These are phyloP conservation scores for Netelia inedita DNA, from an alignment of 2,888 invertebrate genomes.

Conservation along the genomic window DNA sequence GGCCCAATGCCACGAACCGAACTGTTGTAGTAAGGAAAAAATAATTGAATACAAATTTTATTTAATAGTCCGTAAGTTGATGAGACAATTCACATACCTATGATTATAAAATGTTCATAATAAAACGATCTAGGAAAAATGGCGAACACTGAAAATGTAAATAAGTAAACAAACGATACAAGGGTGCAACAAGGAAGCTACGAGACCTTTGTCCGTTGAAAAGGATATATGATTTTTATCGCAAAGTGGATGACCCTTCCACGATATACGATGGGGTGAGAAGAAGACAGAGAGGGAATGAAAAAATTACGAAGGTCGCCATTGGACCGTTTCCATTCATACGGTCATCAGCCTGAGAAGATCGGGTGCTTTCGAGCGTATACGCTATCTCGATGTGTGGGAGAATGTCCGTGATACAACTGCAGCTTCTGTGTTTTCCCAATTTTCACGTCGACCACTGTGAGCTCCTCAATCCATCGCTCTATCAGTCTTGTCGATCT, in stretches of 20 bases:
- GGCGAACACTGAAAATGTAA: not conserved
- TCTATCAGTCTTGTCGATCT: conserved; percentile 35
- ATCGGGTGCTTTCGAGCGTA: not conserved
- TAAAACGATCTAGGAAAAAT: no score
- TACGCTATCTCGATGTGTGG: not conserved
- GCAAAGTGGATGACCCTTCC: not conserved
- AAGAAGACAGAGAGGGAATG: not conserved
- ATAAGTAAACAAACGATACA: not conserved
- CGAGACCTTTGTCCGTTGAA: not conserved
- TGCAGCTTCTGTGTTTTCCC: conserved; percentile 39
- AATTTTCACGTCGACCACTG: conserved; percentile 48
- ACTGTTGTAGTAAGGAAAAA: not conserved
- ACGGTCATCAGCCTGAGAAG: not conserved
- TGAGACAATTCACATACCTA: not conserved
- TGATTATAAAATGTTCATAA: no score
- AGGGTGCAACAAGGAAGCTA: not conserved
- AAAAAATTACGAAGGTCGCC: not conserved
- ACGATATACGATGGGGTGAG: not conserved
- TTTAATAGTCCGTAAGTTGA: conserved; percentile 11
- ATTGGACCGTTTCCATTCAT: not conserved
- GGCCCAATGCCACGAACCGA: conserved; percentile 38
- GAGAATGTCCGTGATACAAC: conserved; percentile 5
- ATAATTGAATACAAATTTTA: not conserved
- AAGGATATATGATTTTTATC: not conserved
- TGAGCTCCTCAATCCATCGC: conserved; percentile 34